Base-by-base conservation (phyloP, 2,888 invertebrate species). In the Leptothorax acervorum region DNA sequence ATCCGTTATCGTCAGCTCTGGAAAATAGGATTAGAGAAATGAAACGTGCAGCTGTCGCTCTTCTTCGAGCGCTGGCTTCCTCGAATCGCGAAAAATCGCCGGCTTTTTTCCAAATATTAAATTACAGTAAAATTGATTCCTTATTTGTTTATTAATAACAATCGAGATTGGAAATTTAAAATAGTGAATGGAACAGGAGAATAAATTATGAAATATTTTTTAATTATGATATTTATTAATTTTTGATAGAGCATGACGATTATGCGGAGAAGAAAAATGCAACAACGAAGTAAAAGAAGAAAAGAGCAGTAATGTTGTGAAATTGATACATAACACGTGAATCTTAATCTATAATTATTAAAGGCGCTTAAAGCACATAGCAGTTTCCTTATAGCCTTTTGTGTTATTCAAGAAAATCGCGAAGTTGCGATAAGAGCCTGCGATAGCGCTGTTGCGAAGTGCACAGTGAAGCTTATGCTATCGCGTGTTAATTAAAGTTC, bases 1-100 rank as follows among this genome's bases (percentile, higher is more conserved):
- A 85, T 82, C 74, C 68, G 82, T 85, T 68, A 68, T 48, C 60
- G 66, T 51, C 39, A 57, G 60, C 60, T 65, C n/a, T 45, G 65
- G 71, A 63, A 81, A 84, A 85, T 66, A 53, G 35, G 81, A 75
- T 76, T 76, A 82, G 63, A 63, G 70, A 68, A 85, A 68, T 79
- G 48, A 74, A 79, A 85, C 78, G 66, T 35, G 28, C 78, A 78
- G 28, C 68, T 57, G 55, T 12, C 81, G 39, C 18, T 63, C 62
- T 74, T 79, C 55, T 35, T 66, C 31, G 42, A 45, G 45, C 45
- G 23, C 23, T 8, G 18, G 18, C 8, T 0, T 0, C n/a, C 1
- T 12, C 8, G 23, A 78, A 55, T 42, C 66, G n/a, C 1, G 31
- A 28, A 45, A 66, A 63, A 45, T 66, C 3, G 42, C 11, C 2